Base-by-base conservation (phyloP, 1,140 invertebrate genomes). In the Epicauta chinensis region DNA sequence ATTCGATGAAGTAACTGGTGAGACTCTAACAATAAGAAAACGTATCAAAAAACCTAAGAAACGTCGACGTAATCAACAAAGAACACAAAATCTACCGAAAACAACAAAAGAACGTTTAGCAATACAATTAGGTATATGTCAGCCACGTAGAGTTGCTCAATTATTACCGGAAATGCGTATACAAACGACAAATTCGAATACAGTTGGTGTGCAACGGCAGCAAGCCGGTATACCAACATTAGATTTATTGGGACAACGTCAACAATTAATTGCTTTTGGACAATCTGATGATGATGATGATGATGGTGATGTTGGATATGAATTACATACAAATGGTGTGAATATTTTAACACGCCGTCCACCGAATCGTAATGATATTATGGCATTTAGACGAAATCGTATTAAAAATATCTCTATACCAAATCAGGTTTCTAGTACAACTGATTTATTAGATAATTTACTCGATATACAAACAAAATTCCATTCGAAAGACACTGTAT, bases 401-500 rank as follows among this genome's bases (percentile, higher is more conserved):
- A 52, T 65, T 14, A 41, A 74, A 23, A 45, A 47, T 17, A 31
- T 42, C 9, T 65, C 75, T 32, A 63, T 72, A 0, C 71, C 71
- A 7, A 11, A 37, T 34, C 69, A 63, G 11, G 63, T 66, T 6
- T 59, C 66, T 16, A 68, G 64, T 17, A 61, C 67, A 57, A 34
- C 64, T 11, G 84, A 89, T 69, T 59, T 93, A 1, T 65, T 93
- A 1, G 81, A 80, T 7, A 81, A 74, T 53, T 92, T 93, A 51
- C 73, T 93, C 58, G 77, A 80, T 42, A 79, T 78, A 52, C 89
- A 92, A 70, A 78, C 82, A 49, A 70, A 83, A n/a, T 80, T 89
- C 64, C 81, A 86, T 62, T 81, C 83, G 1, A 83, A 79, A 45
- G 78, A 80, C 49, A 67, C 75, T 7, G 68, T 80, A 9, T 70